Evolutionary conservation across 2,888 invertebrate species (phyloP).

Genomic region (Dysmachus trigonus): DNA sequence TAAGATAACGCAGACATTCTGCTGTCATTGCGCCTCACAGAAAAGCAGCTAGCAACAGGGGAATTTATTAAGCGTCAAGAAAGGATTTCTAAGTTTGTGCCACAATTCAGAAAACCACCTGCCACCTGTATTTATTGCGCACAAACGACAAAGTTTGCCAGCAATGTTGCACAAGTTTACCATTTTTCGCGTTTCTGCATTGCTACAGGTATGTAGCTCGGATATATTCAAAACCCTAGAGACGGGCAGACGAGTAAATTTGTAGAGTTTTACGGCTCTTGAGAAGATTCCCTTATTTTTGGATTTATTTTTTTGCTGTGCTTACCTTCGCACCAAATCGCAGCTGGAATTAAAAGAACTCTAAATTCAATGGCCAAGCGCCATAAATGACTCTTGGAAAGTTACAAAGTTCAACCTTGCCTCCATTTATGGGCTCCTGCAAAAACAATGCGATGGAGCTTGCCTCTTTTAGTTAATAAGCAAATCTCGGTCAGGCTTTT

Average conservation of each 20-base stretch:
- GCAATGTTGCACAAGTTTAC: conserved; percentile 28
- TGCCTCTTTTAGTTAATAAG: background rate
- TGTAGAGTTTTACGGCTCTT: conserved; percentile 21
- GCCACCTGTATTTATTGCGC: conserved; percentile 35
- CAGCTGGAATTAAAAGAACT: conserved; percentile 21
- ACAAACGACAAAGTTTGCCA: conserved; percentile 32
- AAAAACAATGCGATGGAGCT: conserved; percentile 2
- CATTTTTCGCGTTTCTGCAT: background rate
- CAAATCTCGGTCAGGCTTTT: background rate
- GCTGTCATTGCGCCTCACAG: background rate
- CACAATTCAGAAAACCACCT: conserved; percentile 36
- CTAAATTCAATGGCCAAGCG: conserved; percentile 30
- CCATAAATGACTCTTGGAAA: conserved; percentile 22
- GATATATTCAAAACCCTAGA: background rate
- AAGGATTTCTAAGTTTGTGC: conserved; percentile 32
- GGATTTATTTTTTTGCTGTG: background rate
- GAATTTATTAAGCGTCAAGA: conserved; percentile 36
- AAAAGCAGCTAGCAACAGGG: background rate
- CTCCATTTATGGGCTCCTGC: background rate
- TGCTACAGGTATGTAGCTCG: background rate
- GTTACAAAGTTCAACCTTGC: conserved; percentile 22
- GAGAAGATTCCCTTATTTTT: background rate
- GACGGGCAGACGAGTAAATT: conserved; percentile 15
- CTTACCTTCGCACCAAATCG: conserved; percentile 3
- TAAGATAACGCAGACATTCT: background rate